Evolutionary conservation across 1,140 invertebrate genomes (phyloP), one percentile per base, ranked within the genome.

Genomic region (Hylaeus volcanicus): DNA sequence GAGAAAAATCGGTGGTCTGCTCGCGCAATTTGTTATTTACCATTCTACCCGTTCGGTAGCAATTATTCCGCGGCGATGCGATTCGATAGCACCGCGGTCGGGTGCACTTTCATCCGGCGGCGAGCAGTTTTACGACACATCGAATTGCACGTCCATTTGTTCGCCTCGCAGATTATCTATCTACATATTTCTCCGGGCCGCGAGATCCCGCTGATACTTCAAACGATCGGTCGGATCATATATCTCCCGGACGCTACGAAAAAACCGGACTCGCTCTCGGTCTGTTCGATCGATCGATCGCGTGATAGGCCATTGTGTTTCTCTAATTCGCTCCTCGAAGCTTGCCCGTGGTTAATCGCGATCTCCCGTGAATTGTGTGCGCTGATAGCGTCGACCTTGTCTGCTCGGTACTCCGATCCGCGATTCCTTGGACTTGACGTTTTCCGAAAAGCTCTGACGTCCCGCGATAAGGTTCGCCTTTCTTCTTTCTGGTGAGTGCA

Each of bases 241-340:
- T 70, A 85, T 85, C 84, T 81, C 45, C 6, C 51, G 72, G n/a
- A n/a, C 41, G 60, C 11, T 61, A 26, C 41, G 66, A 70, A 75
- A 69, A 74, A 72, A 78, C 37, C 61, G 51, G 37, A 68, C 63
- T 63, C 5, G 66, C 70, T 73, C 64, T 26, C 26, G 26, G 65
- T 15, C 39, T 56, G 55, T 51, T 72, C 56, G 53, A 84, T 77
- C 82, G 84, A 86, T 86, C 78, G 77, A 86, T 77, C 82, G 74
- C 55, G 37, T 70, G 86, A 87, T 87, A 87, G 74, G 77, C 86
- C 78, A 87, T 87, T 87, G 84, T 87, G 85, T 84, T 84, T 84
- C 84, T 87, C 74, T 86, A 86, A 87, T 87, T 87, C 82, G 77
- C 72, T 84, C 51, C 82, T 82, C 65, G 48, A 79, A 81, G 60